These are phyloP conservation scores for Gymnoscelis rufifasciata DNA, from an alignment of 2,888 invertebrate species.

Conservation along the genomic window DNA sequence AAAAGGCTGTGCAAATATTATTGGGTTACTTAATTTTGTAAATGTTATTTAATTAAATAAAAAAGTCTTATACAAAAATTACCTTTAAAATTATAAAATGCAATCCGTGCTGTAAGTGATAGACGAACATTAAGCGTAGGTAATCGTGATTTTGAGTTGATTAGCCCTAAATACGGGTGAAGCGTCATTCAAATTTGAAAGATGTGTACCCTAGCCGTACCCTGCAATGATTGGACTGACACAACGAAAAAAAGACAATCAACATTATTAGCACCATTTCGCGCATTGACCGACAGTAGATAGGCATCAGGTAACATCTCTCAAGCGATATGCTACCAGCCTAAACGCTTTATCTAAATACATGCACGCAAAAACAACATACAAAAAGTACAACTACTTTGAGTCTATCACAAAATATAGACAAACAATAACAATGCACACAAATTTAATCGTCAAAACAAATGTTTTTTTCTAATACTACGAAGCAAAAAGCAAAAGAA, in stretches of 20 bases:
- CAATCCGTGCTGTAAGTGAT: too few species aligned
- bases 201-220: constrained; percentile 72
- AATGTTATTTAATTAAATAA: too few species aligned
- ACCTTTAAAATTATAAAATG: too few species aligned
- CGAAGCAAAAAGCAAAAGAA: constrained; percentile 35
- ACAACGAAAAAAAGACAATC: constrained; percentile 28
- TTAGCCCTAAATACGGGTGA: constrained; percentile 18
- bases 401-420: constrained; percentile 18
- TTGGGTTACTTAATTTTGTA: too few species aligned
- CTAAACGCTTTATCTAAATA: constrained; percentile 37
- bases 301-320: constrained; percentile 69
- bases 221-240: constrained; percentile 60
- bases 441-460: constrained; percentile 1
- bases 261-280: constrained; percentile 15
- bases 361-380: constrained; percentile 48
- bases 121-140: too few species aligned
- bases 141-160: constrained; percentile 7
- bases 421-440: constrained; percentile 17
- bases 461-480: background rate
- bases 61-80: too few species aligned
- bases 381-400: constrained; percentile 20
- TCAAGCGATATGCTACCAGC: constrained; percentile 65
- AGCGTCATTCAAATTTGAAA: constrained; percentile 57
- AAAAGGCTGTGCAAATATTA: too few species aligned
- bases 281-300: constrained; percentile 29